phyloP scores from a whole-genome alignment of 2,888 invertebrate species.

The Polymixis lichenea region DNA sequence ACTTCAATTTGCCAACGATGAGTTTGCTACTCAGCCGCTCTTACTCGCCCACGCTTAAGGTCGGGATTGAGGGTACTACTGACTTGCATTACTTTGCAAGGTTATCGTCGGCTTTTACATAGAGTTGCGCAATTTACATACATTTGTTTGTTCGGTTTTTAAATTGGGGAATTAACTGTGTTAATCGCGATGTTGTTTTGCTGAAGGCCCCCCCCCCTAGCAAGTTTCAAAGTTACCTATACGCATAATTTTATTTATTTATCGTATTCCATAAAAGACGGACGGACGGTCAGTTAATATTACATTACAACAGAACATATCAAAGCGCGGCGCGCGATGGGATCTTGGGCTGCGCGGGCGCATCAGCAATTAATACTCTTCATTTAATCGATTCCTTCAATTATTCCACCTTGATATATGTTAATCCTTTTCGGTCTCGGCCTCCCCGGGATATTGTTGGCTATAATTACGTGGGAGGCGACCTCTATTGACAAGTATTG shows the following conservation, averaged over 20 bases:
- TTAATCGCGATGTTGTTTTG: conserved; percentile 84
- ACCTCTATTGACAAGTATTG: conserved; percentile 90
- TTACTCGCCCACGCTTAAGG: conserved; percentile 71
- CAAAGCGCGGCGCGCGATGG: conserved; percentile 78
- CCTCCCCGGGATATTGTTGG: conserved; percentile 89
- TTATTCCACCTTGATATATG: conserved; percentile 90
- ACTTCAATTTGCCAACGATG: conserved; percentile 80
- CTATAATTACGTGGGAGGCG: conserved; percentile 90
- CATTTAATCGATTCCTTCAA: conserved; percentile 90
- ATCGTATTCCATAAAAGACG: conserved; percentile 64
- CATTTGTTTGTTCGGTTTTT: conserved; percentile 90
- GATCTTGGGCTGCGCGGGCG: conserved; percentile 83
- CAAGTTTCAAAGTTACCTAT: conserved; percentile 72
- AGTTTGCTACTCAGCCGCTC: conserved; percentile 63
- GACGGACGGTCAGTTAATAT: conserved; percentile 73
- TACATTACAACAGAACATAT: conserved; percentile 74
- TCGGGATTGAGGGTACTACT: conserved; percentile 62
- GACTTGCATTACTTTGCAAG: conserved; percentile 69
- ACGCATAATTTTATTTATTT: conserved; percentile 67
- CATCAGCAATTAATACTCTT: conserved; percentile 90
- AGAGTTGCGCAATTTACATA: conserved; percentile 89
- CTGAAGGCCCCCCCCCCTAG: conserved; percentile 70
- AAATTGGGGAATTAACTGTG: conserved; percentile 89
- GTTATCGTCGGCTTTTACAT: conserved; percentile 88
- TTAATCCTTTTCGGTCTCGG: conserved; percentile 86